These are phyloP conservation scores for Dermatemys mawii DNA, from an alignment of 2,113 vertebrate species.

Conservation along the genomic window DNA sequence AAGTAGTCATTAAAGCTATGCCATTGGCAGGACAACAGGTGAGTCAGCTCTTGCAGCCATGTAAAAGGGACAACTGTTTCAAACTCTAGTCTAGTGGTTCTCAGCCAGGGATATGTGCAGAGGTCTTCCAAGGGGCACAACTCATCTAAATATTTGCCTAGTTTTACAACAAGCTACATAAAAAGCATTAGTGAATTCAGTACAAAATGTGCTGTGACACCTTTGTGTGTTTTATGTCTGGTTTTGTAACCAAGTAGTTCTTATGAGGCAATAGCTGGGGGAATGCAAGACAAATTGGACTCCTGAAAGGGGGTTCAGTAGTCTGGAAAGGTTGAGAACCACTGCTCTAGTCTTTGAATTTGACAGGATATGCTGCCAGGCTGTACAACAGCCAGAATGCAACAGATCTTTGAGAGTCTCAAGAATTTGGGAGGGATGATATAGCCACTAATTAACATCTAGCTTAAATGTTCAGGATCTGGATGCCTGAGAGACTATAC, in stretches of 20 bases:
- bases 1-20: rapidly evolving
- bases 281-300: no score
- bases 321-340: no score
- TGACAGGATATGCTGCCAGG: not conserved
- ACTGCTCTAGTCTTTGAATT: not conserved
- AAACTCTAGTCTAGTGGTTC: not conserved
- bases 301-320: no score
- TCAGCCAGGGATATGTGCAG: no score
- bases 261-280: no score
- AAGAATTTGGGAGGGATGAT: not conserved
- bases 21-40: rapidly evolving
- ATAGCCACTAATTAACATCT: not conserved
- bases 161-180: no score
- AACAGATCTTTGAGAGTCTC: not conserved
- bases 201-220: no score
- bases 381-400: not conserved
- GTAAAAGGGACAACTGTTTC: not conserved
- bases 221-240: no score
- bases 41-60: rapidly evolving
- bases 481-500: not conserved
- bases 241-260: no score
- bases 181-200: no score
- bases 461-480: not conserved
- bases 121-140: no score
- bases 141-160: no score